Evolutionary conservation across 2,113 vertebrate genomes (phyloP), one percentile per base, ranked within the genome.

Genomic region (Casuarius casuarius): DNA sequence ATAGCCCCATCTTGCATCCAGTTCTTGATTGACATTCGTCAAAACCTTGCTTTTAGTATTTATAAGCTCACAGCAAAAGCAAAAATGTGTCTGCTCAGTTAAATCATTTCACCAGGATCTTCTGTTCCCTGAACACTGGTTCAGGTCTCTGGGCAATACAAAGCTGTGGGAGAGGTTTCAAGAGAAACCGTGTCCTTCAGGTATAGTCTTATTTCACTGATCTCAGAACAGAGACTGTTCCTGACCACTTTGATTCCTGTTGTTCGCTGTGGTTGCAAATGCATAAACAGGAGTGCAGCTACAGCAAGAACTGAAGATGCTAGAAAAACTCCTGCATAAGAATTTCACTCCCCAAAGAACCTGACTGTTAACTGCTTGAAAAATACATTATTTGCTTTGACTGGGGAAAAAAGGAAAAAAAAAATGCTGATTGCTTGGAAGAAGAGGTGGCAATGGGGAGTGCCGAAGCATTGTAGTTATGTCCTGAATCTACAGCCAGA

Each of bases 1-100:
- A n/a, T 33, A 66, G 40, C 84, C 91, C 84, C 77, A 75, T 51
- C 28, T 72, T 78, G 66, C 48, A 51, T 63, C 65, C 86, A 82
- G n/a, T 74, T 89, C 89, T 67, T 82, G 40, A 70, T 0, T 25
- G 71, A 71, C 61, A 5, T 7, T 63, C 40, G 10, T 28, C 74
- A 62, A 90, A 95, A 33, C 26, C 40, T 85, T 65, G 49, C 29
- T 85, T 72, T 56, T 72, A 29, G 31, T 31, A 26, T 61, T 68
- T 68, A 29, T 40, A 31, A 79, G 44, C 20, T 73, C 48, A 25
- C 9, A 79, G 54, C 29, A 79, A 44, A 42, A 85, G 75, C 42
- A 79, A 56, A 76, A 73, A 66, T 4, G 7, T 23, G 4, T 66
- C 54, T 59, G 33, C 6, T 90, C 58, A 9, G 8, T 52, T 19